These are phyloP conservation scores for Prinia subflava DNA, from an alignment of 2,113 vertebrate genomes.

Conservation along the genomic window DNA sequence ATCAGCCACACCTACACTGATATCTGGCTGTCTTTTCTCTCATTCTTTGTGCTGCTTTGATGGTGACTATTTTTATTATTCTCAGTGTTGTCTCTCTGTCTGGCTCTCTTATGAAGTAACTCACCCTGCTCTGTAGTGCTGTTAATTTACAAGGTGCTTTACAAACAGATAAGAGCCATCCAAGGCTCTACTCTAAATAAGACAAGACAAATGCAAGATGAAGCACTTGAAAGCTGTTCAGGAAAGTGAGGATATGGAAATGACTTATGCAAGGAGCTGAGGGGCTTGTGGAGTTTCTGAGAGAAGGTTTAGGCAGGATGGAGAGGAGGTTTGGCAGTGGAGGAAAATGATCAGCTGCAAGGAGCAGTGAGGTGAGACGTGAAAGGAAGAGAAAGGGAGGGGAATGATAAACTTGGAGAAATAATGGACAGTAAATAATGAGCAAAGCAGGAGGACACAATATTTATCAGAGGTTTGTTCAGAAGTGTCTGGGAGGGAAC, in stretches of 20 bases:
- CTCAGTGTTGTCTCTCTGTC: not conserved
- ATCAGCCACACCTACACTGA: not conserved
- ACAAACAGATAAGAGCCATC: conserved; percentile 45
- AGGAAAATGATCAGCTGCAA: not conserved
- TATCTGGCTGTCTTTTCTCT: not conserved
- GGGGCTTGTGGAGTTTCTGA: not conserved
- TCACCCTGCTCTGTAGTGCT: not conserved
- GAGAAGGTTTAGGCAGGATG: not conserved
- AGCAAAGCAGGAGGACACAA: not conserved
- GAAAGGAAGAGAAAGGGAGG: not conserved
- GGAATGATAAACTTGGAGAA: not conserved
- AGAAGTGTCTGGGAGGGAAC: not conserved
- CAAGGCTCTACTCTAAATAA: not conserved
- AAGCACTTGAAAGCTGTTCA: conserved; percentile 16
- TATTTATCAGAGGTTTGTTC: not conserved
- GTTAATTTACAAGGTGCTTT: conserved; percentile 56
- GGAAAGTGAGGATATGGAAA: not conserved
- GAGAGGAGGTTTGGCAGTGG: not conserved
- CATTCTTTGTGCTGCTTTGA: not conserved
- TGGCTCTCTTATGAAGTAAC: not conserved
- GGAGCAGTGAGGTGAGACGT: not conserved
- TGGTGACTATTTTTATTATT: conserved; percentile 34
- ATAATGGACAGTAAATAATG: not conserved
- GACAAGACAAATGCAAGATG: not conserved
- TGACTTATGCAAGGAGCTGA: not conserved